These are phyloP conservation scores for Cricetomys ansorgei DNA, from an alignment of 2,113 vertebrate genomes.

Conservation along the genomic window DNA sequence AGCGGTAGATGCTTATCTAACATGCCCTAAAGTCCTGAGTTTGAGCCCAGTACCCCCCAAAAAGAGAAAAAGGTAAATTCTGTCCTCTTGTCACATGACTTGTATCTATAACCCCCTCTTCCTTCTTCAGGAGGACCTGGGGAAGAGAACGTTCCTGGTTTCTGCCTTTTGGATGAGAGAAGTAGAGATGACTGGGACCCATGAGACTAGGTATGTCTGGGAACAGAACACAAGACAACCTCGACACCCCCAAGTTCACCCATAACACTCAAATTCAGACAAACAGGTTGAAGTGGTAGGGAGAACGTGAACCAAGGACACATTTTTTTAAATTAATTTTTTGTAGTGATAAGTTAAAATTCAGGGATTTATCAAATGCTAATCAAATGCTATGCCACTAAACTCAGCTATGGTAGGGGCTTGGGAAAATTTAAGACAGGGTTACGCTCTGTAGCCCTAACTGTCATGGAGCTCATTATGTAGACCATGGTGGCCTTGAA, in stretches of 20 bases:
- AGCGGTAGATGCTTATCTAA: not conserved
- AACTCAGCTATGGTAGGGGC: not conserved
- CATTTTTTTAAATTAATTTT: not conserved
- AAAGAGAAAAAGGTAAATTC: not conserved
- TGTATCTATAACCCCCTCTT: not conserved
- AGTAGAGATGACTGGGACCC: not conserved
- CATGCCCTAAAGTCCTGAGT: not conserved
- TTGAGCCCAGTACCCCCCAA: not conserved
- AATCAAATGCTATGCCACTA: not conserved
- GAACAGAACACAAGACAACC: not conserved
- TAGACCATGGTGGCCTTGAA: not conserved
- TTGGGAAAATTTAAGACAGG: not conserved
- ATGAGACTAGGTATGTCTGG: not conserved
- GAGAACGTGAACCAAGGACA: not conserved
- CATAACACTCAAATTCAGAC: not conserved
- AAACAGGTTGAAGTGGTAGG: not conserved
- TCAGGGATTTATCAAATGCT: not conserved
- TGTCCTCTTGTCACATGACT: not conserved
- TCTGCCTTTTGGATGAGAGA: slow-evolving; percentile 29
- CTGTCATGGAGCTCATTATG: not conserved
- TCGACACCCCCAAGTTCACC: not conserved
- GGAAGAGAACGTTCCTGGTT: not conserved
- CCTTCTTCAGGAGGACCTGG: not conserved
- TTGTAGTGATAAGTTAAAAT: not conserved
- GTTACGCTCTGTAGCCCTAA: not conserved